Evolutionary conservation across 2,888 invertebrate species (phyloP).

Genomic region (Scaptomyza cyrtandrae): DNA sequence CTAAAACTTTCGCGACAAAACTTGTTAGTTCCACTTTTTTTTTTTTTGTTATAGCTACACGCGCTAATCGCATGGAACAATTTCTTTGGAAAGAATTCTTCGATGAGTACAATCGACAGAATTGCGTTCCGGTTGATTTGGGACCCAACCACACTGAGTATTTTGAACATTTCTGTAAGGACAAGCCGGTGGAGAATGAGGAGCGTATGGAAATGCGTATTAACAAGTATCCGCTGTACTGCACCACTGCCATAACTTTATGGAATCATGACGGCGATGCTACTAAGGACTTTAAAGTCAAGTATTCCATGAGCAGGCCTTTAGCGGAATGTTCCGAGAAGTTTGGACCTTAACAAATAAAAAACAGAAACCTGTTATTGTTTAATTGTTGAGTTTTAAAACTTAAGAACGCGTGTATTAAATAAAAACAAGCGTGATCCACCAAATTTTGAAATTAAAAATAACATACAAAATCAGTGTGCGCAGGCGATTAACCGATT

Average conservation of each 20-base stretch:
- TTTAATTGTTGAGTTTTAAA: too few species aligned
- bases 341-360: conserved; percentile 68
- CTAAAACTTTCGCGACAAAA: neutral
- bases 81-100: conserved; percentile 82
- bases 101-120: conserved; percentile 79
- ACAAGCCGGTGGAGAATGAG: conserved; percentile 61
- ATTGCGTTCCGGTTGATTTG: conserved; percentile 23
- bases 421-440: too few species aligned
- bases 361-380: neutral
- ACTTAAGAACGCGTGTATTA: too few species aligned
- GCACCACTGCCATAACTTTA: conserved; percentile 78
- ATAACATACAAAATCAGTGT: neutral
- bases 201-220: conserved; percentile 66
- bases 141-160: conserved; percentile 75
- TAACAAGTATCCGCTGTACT: conserved; percentile 80
- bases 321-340: conserved; percentile 75
- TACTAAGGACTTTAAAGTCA: conserved; percentile 74
- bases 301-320: conserved; percentile 73
- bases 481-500: neutral
- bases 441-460: neutral
- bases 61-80: conserved; percentile 77
- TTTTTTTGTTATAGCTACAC: conserved; percentile 65
- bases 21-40: neutral
- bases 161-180: conserved; percentile 78
- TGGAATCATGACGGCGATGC: conserved; percentile 81